Conservation (phyloP, 2,113 vertebrate species). For the Semnornis frantzii region DNA sequence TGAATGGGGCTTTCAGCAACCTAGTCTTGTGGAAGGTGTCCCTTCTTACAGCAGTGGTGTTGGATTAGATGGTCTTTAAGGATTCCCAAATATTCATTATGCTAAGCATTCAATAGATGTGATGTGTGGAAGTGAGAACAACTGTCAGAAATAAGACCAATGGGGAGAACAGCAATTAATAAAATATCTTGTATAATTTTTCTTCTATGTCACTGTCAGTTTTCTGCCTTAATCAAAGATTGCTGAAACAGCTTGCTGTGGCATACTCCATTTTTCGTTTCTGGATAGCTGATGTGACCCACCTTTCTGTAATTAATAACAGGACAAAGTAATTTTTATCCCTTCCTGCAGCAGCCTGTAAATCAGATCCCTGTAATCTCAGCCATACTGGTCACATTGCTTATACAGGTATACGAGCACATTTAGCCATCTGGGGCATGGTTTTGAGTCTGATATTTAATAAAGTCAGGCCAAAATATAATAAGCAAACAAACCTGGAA, state of each 20-base stretch:
- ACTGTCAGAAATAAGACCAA: not conserved
- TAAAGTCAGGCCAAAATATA: not conserved
- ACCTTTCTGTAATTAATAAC: not conserved
- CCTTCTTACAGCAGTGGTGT: no score
- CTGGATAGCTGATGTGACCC: not conserved
- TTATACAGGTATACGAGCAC: no score
- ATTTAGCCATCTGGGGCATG: not conserved
- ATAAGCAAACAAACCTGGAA: not conserved
- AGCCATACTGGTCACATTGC: not conserved
- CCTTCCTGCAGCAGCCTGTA: not conserved
- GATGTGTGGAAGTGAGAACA: not conserved
- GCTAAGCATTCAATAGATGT: not conserved
- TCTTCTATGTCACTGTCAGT: not conserved
- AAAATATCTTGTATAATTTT: not conserved
- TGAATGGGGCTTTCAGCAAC: not conserved
- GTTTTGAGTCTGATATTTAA: not conserved
- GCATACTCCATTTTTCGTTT: not conserved
- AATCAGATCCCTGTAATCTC: not conserved
- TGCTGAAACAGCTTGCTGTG: not conserved
- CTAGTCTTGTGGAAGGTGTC: not conserved
- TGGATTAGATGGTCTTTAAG: not conserved
- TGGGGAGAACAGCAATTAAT: not conserved
- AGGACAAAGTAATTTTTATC: not conserved
- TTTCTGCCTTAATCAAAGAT: not conserved
- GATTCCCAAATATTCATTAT: not conserved